phyloP scores from a whole-genome alignment of 2,113 vertebrate genomes.

The Syrrhaptes paradoxus region DNA sequence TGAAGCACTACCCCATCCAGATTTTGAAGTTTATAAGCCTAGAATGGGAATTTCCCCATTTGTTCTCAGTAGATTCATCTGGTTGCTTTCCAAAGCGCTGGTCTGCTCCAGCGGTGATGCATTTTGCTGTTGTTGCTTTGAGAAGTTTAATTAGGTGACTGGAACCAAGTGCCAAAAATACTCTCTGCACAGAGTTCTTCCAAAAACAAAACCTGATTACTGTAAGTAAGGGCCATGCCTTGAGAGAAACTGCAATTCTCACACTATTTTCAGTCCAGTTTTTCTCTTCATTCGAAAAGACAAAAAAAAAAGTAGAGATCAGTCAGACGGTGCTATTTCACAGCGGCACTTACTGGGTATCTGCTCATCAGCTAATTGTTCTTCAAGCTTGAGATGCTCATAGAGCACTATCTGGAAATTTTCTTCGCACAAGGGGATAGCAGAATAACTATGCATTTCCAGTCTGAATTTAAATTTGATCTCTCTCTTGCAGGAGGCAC shows the following conservation, averaged over 20 bases:
- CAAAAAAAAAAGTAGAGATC: not conserved
- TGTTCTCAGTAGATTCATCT: not conserved
- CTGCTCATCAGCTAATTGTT: not conserved
- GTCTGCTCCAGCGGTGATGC: not conserved
- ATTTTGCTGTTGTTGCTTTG: not conserved
- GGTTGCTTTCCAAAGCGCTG: not conserved
- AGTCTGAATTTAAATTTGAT: not conserved
- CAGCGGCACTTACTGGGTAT: not conserved
- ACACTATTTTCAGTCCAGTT: not conserved
- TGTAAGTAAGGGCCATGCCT: not conserved
- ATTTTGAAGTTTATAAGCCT: not conserved
- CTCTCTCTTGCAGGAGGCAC: not conserved
- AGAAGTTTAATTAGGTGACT: slow-evolving; percentile 22
- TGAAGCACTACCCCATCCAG: not conserved
- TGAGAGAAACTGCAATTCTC: not conserved
- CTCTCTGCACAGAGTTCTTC: not conserved
- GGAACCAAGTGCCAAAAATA: not conserved
- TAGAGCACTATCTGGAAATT: not conserved
- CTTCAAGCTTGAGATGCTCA: not conserved
- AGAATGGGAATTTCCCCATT: not conserved
- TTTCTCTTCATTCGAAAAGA: not conserved
- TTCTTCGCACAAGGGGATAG: not conserved
- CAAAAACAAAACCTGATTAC: not conserved
- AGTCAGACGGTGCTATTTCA: not conserved
- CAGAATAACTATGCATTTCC: not conserved